Evolutionary conservation across 2,888 invertebrate species (phyloP), one percentile per base, ranked within the genome.

Genomic region (Trissoscelio sp.): DNA sequence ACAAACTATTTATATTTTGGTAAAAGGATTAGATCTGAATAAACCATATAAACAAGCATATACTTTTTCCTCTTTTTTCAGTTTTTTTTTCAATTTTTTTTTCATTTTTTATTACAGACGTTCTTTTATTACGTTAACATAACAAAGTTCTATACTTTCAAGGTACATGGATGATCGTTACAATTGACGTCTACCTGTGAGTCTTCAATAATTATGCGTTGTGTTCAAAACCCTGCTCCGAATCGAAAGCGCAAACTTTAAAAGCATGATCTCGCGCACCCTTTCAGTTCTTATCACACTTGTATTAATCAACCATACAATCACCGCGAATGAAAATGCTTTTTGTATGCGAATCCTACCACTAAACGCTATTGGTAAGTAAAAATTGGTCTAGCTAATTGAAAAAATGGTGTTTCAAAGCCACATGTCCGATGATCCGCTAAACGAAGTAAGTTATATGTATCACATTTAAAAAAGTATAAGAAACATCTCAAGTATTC

Each of bases 61-160:
- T 20, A 39, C 20, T 74, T 80, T 34, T 69, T 67, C 51, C 31
- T 31, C 11, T 57, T 77, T 81, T 73, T 79, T 72, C 42, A 20
- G 18, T 46, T n/a, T 20, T 74, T 64, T 85, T 83, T 86, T 89
- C 87, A 16, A n/a, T 44, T 24, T 73, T 51, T 72, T 72, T 84
- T 84, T 86, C 82, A 0, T 85, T 89, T 89, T 89, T 91, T 44
- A 46, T 46, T 46, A 46, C 46, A 46, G 46, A 46, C n/a, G 89
- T 53, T 4, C 31, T 90, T 89, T 89, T 87, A 88, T 89, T 89
- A 89, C 86, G 86, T 90, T 89, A 90, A 90, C 89, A 90, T 90
- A 91, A 91, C 90, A 90, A 91, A 91, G 87, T 90, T 85, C 88
- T 90, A 90, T 91, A 91, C 89, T 91, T 91, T 90, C 89, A 90